Base-by-base conservation (phyloP, 35 echinoderm and acorn worm genomes). In the Lytechinus pictus region DNA sequence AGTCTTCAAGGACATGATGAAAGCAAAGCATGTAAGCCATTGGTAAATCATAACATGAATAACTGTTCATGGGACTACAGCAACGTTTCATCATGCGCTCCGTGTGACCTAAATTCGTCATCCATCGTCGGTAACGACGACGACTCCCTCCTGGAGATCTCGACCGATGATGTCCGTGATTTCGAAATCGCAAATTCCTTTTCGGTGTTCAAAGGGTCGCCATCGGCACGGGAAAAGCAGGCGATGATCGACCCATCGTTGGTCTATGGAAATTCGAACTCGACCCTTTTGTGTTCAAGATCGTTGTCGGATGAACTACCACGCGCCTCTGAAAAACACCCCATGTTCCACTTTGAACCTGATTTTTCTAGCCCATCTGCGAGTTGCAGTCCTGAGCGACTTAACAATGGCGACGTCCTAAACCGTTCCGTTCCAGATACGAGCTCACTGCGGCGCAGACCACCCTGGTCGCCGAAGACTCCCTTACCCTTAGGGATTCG, bases 51-150 rank as follows among this genome's bases (percentile, higher is more conserved):
- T 14, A 79, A 79, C 66, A 79, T 79, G 66, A 79, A 79, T 79
- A 79, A 79, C 66, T 79, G 66, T n/a, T 79, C 66, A 7, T 79
- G 12, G 66, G 66, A 79, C 66, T 79, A 79, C 66, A 79, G 66
- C 66, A 79, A 79, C 21, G 66, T 79, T 79, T 79, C 66, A 24
- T 79, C 66, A 7, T 79, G 66, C 66, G 66, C 21, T 19, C 66
- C 66, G 21, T 79, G 66, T 44, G 88, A 90, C 88, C 88, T 90
- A 28, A 90, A 90, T 54, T n/a, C 88, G 16, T 90, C 88, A 12
- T 90, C 88, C 16, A 90, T 90, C 9, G 52, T 90, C 52, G 88
- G 88, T 10, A 79, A 79, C 8, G 29, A 90, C 29, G 88, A 90
- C 9, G 88, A 90, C 88, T 90, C 88, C 29, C 28, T 90, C 27